Base-by-base conservation (phyloP, 1,140 invertebrate species). In the Ostrea edulis region DNA sequence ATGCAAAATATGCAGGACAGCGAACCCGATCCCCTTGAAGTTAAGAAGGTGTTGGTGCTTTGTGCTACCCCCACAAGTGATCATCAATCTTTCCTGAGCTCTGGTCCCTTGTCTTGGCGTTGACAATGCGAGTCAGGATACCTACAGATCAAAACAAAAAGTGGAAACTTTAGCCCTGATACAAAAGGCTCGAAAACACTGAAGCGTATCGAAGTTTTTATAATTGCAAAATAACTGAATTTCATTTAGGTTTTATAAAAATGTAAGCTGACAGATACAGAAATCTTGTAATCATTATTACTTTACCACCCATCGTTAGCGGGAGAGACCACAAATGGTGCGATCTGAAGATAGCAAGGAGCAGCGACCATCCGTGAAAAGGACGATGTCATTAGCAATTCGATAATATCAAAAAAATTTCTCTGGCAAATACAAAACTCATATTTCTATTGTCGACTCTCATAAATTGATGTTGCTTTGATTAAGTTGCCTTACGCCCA, bases 71-170 rank as follows among this genome's bases (percentile, higher is more conserved):
- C 68, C 68, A 77, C 68, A 77, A 77, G 68, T 77, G 68, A 77
- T 77, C 68, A 77, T 77, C 68, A 77, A 77, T 77, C 68, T 77
- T 77, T 22, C 25, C 68, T 2, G 25, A 29, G 25, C 68, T 29
- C 22, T 0, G 68, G 22, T 77, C 25, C 68, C 68, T 35, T 25
- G 68, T 77, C 68, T 29, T 77, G 68, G 68, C 29, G 68, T 35
- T 77, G 68, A 77, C 68, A 77, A 77, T 77, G 25, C 68, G 68
- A 77, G 68, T 77, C 68, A 35, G 25, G 29, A 77, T 77, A 77
- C 68, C 68, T 77, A 77, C 68, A 77, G 82, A 83, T 83, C 82
- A 83, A 53, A 54, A 83, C 82, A 83, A 83, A 83, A 83, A 83
- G 12, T 8, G 25, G 82, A 83, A 53, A 83, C 44, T 83, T 22